Percentiles rank a stretch among this genome's conserved stretches.
Evolutionary conservation across 2,113 vertebrate genomes (phyloP).

Genomic region (Nibea coibor): DNA sequence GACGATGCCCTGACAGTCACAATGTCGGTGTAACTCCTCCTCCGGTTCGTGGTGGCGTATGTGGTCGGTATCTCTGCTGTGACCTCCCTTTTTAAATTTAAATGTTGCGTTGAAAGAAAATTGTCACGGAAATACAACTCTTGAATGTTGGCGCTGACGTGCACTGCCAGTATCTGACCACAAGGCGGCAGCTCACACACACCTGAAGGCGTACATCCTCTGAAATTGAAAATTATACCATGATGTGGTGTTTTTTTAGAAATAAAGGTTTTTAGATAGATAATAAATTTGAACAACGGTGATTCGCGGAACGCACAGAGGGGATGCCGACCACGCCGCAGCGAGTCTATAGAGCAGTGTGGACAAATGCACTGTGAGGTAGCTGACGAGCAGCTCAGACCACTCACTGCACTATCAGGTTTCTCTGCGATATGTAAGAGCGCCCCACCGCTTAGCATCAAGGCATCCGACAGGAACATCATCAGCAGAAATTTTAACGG

Average conservation of each 20-base stretch:
- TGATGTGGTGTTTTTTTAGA: slow-evolving; percentile 49
- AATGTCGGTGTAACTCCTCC: slow-evolving; percentile 43
- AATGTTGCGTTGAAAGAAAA: slow-evolving; percentile 23
- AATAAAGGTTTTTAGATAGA: slow-evolving; percentile 37
- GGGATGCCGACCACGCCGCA: slow-evolving; percentile 42
- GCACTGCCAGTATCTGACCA: slow-evolving; percentile 52
- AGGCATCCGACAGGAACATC: slow-evolving; percentile 44
- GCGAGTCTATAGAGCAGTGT: slow-evolving; percentile 37
- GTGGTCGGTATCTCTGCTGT: slow-evolving; percentile 72
- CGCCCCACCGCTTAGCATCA: slow-evolving; percentile 53
- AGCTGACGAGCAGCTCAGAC: slow-evolving; percentile 45
- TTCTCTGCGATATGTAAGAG: slow-evolving; percentile 61
- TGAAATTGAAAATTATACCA: slow-evolving; percentile 29
- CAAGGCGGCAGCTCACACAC: slow-evolving; percentile 61
- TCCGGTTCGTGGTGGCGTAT: slow-evolving; percentile 53
- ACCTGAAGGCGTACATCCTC: not conserved
- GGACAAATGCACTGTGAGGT: slow-evolving; percentile 43
- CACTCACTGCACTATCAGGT: slow-evolving; percentile 48
- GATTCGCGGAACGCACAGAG: slow-evolving; percentile 10
- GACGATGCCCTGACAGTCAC: slow-evolving; percentile 57
- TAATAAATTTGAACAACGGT: not conserved
- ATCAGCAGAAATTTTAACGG: slow-evolving; percentile 65
- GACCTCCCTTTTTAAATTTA: slow-evolving; percentile 57
- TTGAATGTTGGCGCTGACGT: slow-evolving; percentile 15
- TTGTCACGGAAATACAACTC: slow-evolving; percentile 22